A percentile compares a stretch with the other conserved stretches of the same genome.
Conservation (phyloP, 2,888 invertebrate species). For the Pyrrhosoma nymphula region DNA sequence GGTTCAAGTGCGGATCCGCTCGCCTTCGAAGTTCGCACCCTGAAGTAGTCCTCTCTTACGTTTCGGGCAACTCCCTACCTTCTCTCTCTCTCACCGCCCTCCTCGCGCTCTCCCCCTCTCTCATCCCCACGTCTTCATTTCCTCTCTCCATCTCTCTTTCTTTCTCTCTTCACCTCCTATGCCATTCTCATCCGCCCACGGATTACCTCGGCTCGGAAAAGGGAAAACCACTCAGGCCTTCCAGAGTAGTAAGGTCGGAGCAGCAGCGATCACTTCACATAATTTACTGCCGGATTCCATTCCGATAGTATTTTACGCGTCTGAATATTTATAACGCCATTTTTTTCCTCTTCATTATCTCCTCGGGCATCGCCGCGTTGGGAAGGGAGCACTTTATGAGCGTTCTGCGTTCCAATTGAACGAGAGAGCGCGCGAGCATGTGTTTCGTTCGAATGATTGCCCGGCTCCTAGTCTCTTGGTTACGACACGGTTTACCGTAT, state of each 20-base stretch:
- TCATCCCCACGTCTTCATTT: background rate
- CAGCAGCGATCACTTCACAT: constrained; percentile 49
- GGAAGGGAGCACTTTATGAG: constrained; percentile 50
- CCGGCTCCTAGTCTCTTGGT: background rate
- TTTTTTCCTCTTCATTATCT: background rate
- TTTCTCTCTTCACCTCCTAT: background rate
- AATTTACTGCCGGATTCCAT: constrained; percentile 61
- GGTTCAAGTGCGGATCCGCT: constrained; percentile 46
- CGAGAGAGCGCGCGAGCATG: background rate
- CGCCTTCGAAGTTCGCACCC: background rate
- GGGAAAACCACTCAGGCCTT: constrained; percentile 44
- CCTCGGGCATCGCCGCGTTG: background rate
- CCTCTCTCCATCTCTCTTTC: background rate
- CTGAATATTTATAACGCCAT: constrained; percentile 33
- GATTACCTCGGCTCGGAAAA: constrained; percentile 31
- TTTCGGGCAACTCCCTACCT: background rate
- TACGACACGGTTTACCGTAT: background rate
- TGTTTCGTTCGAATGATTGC: constrained; percentile 3
- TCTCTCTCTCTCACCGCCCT: background rate
- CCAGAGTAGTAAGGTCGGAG: constrained; percentile 37
- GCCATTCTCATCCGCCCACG: background rate
- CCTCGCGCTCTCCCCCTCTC: background rate
- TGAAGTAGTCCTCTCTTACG: constrained; percentile 26
- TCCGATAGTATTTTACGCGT: constrained; percentile 59
- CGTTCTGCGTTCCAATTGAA: background rate